Conservation (phyloP, 2,888 invertebrate genomes). For the Auanema sp. region DNA sequence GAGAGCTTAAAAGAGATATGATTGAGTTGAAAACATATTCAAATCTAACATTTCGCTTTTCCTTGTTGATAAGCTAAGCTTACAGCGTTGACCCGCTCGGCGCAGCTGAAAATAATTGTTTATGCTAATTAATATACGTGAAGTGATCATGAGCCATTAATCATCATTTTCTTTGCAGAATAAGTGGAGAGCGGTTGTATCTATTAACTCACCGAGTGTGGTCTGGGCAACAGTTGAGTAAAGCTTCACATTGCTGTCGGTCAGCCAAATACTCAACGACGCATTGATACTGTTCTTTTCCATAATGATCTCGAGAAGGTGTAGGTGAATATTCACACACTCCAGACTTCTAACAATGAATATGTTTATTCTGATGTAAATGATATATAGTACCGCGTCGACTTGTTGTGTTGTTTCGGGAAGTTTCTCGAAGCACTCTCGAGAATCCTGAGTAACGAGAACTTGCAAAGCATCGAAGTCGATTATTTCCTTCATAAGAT, state of each 20-base stretch:
- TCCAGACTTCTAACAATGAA: constrained; percentile 30
- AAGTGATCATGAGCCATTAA: neutral
- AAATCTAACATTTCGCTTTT: constrained; percentile 29
- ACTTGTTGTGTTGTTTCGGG: constrained; percentile 22
- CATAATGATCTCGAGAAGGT: constrained; percentile 26
- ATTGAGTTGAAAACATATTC: neutral
- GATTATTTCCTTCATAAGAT: constrained; percentile 36
- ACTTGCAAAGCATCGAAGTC: constrained; percentile 48
- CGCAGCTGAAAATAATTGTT: constrained; percentile 30
- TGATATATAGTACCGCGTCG: neutral
- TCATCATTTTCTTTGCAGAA: neutral
- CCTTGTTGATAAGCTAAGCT: constrained; percentile 42
- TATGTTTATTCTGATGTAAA: neutral
- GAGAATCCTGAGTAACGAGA: constrained; percentile 42
- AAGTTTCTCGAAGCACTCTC: constrained; percentile 46
- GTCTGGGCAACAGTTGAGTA: constrained; percentile 49
- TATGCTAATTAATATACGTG: neutral
- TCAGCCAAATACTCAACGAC: constrained; percentile 42
- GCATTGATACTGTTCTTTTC: constrained; percentile 37
- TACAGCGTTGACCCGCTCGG: constrained; percentile 49
- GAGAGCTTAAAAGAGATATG: constrained; percentile 12
- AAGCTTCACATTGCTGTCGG: constrained; percentile 40
- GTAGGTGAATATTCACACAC: constrained; percentile 24
- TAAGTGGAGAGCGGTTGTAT: neutral
- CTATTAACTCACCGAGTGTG: constrained; percentile 26